phyloP scores from a whole-genome alignment of 2,888 invertebrate species.

The Cheiracanthium punctorium region DNA sequence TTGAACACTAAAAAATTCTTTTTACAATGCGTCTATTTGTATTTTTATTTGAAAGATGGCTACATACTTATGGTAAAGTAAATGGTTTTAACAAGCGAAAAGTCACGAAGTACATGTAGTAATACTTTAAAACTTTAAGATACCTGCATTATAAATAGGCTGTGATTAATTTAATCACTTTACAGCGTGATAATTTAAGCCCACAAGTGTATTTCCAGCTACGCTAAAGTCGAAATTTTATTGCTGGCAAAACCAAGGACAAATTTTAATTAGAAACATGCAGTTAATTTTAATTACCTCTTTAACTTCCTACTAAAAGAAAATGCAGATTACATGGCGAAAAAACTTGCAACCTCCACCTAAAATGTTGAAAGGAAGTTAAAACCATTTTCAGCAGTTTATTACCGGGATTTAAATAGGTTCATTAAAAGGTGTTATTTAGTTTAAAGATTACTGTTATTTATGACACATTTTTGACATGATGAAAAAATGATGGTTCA shows the following conservation, averaged over 20 bases:
- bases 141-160: background rate
- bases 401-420: background rate
- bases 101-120: too few species aligned
- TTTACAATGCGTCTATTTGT: too few species aligned
- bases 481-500: too few species aligned
- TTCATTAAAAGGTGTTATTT: background rate
- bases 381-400: slow-evolving; percentile 8
- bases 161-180: background rate
- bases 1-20: too few species aligned
- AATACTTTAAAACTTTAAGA: background rate
- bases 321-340: background rate
- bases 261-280: slow-evolving; percentile 10
- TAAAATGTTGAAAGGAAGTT: background rate
- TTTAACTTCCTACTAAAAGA: background rate
- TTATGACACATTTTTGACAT: background rate
- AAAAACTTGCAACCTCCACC: background rate
- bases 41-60: too few species aligned
- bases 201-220: background rate
- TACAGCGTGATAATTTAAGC: background rate
- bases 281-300: slow-evolving; percentile 13
- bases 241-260: background rate
- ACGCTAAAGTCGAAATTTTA: background rate
- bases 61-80: too few species aligned
- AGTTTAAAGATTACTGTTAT: slow-evolving; percentile 1
- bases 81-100: too few species aligned